Conservation (phyloP, 2,113 vertebrate genomes). For the Perca schrenkii region DNA sequence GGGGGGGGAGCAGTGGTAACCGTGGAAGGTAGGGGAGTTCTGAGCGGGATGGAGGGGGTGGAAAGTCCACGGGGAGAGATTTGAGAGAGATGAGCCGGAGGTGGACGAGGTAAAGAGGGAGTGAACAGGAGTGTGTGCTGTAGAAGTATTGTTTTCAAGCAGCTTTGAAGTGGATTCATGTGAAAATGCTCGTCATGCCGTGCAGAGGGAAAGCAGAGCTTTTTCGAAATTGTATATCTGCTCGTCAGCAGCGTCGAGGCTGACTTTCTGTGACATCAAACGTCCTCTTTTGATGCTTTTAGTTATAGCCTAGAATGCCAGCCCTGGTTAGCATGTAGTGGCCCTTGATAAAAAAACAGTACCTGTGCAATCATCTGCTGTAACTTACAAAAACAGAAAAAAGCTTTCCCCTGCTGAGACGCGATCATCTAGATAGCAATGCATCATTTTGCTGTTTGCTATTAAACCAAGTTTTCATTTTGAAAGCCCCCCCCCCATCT, state of each 20-base stretch:
- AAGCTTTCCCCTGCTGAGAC: neutral
- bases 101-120: neutral
- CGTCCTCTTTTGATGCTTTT: neutral
- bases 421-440: conserved; percentile 1
- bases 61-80: conserved; percentile 9
- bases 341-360: neutral
- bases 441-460: neutral
- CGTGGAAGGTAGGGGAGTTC: neutral
- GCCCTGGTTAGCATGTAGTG: neutral
- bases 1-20: neutral
- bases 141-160: neutral
- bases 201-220: neutral
- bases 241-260: neutral
- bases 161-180: neutral
- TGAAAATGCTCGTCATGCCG: neutral
- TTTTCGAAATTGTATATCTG: too few species aligned
- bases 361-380: neutral
- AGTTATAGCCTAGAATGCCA: neutral
- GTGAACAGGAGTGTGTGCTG: neutral
- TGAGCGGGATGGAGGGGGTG: neutral
- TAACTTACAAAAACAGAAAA: neutral
- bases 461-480: neutral
- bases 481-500: too few species aligned
- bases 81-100: conserved; percentile 7
- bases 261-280: neutral